Conservation (phyloP, 2,888 invertebrate genomes). For the Bembecia ichneumoniformis region DNA sequence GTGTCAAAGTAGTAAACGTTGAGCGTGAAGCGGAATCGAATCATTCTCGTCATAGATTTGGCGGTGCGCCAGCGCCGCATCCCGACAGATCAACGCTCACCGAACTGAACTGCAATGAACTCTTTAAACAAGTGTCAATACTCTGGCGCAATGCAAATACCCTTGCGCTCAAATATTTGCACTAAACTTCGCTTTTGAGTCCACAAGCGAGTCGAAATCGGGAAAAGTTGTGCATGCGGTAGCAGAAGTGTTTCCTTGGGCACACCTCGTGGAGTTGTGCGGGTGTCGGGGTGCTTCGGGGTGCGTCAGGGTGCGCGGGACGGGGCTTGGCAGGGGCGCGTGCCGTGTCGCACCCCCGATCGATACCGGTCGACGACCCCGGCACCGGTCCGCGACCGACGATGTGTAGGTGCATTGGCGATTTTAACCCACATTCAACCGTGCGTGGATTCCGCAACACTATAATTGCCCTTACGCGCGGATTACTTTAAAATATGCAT, state of each 20-base stretch:
- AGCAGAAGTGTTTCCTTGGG: conserved; percentile 39
- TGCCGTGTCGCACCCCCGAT: conserved; percentile 51
- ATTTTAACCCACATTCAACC: conserved; percentile 54
- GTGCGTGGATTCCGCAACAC: conserved; percentile 21
- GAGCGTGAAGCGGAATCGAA: conserved; percentile 3
- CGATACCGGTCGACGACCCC: conserved; percentile 69
- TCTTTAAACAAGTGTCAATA: conserved; percentile 27
- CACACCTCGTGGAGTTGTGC: conserved; percentile 25
- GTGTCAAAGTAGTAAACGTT: too few relatives aligned
- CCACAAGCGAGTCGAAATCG: background rate
- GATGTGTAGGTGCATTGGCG: conserved; percentile 49
- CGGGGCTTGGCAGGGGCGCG: conserved; percentile 48
- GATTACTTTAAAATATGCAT: conserved; percentile 46
- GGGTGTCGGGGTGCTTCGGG: conserved; percentile 22
- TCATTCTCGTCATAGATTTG: conserved; percentile 41
- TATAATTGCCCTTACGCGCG: conserved; percentile 45
- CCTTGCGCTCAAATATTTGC: background rate
- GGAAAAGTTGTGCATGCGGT: conserved; percentile 46
- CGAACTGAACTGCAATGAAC: conserved; percentile 33
- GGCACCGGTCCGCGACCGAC: conserved; percentile 52
- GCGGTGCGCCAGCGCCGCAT: conserved; percentile 35
- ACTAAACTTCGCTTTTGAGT: background rate
- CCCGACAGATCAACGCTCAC: conserved; percentile 8
- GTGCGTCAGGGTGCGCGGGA: conserved; percentile 16
- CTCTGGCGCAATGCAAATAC: conserved; percentile 25